Conservation (phyloP, 2,797 vertebrate genomes). For the Remorina albescens region DNA sequence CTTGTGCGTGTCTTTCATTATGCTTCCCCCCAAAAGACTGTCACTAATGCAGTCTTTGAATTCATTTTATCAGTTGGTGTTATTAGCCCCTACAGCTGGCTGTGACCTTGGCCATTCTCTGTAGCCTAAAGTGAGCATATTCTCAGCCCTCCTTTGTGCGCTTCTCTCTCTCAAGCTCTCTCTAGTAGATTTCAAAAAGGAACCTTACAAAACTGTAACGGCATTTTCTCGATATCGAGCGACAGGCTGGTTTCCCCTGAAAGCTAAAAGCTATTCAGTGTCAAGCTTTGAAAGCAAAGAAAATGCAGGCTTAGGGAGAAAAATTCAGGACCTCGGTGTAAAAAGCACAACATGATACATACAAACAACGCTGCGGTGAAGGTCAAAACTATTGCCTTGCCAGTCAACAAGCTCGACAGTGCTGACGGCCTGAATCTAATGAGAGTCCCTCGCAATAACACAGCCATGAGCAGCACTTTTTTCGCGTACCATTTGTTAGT, state of each 20-base stretch:
- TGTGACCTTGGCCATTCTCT: slow-evolving; percentile 81
- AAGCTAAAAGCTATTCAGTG: slow-evolving; percentile 57
- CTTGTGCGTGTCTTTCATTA: slow-evolving; percentile 63
- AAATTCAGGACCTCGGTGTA: slow-evolving; percentile 44
- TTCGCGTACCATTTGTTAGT: slow-evolving; percentile 34
- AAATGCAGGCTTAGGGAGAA: slow-evolving; percentile 67
- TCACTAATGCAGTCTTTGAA: slow-evolving; percentile 72
- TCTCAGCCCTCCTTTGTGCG: slow-evolving; percentile 62
- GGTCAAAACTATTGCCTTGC: slow-evolving; percentile 81
- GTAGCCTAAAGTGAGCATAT: slow-evolving; percentile 62
- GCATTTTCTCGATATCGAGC: slow-evolving; percentile 7
- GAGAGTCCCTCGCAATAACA: slow-evolving; percentile 54
- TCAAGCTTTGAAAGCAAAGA: slow-evolving; percentile 54
- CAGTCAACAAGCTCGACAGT: slow-evolving; percentile 71
- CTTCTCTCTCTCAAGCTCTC: slow-evolving; percentile 31
- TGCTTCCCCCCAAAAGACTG: slow-evolving; percentile 64
- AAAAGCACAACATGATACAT: slow-evolving; percentile 78
- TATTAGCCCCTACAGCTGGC: slow-evolving; percentile 65
- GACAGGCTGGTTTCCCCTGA: neutral
- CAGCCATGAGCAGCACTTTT: slow-evolving; percentile 60
- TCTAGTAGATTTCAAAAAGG: slow-evolving; percentile 53
- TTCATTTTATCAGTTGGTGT: slow-evolving; percentile 72
- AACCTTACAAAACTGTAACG: slow-evolving; percentile 39
- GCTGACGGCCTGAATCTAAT: slow-evolving; percentile 76
- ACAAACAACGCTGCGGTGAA: slow-evolving; percentile 65